These are phyloP conservation scores for Drosophila pseudotakahashii DNA, from an alignment of 2,888 invertebrate genomes.

Conservation along the genomic window DNA sequence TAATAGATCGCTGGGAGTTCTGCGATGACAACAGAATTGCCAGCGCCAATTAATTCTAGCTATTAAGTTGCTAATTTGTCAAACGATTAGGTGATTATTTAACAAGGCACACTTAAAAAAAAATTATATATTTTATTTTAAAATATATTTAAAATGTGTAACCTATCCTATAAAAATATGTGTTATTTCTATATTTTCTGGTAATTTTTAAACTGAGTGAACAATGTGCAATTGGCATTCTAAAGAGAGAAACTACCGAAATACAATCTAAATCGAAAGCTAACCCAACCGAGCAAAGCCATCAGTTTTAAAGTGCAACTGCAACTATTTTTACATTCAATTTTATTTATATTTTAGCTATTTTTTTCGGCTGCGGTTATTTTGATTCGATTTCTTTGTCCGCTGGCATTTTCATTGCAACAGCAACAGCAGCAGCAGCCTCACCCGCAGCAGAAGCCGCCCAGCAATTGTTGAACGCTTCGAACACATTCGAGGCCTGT, in stretches of 20 bases:
- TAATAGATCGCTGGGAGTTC: constrained; percentile 7
- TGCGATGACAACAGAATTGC: constrained; percentile 9
- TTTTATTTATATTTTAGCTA: constrained; percentile 41
- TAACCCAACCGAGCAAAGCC: constrained; percentile 32
- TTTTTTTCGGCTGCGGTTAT: constrained; percentile 24
- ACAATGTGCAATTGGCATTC: constrained; percentile 23
- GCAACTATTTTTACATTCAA: constrained; percentile 37
- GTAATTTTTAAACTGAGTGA: background rate
- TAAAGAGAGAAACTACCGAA: constrained; percentile 12
- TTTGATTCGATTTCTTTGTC: constrained; percentile 32
- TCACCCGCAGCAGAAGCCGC: constrained; percentile 32
- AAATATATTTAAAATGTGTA: too few species aligned
- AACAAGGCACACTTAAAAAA: background rate
- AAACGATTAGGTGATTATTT: constrained; percentile 10
- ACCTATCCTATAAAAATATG: too few species aligned
- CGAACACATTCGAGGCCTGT: constrained; percentile 39
- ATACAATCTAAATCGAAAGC: constrained; percentile 36
- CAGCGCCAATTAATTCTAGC: constrained; percentile 8
- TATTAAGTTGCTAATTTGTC: constrained; percentile 20
- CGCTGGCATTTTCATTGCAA: constrained; percentile 65
- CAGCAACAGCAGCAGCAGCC: background rate
- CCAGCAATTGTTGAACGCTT: constrained; percentile 47
- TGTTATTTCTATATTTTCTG: too few species aligned
- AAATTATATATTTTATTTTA: too few species aligned
- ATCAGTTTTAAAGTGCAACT: constrained; percentile 34